phyloP scores from a whole-genome alignment of 2,113 vertebrate genomes.

The Calidris pugnax region DNA sequence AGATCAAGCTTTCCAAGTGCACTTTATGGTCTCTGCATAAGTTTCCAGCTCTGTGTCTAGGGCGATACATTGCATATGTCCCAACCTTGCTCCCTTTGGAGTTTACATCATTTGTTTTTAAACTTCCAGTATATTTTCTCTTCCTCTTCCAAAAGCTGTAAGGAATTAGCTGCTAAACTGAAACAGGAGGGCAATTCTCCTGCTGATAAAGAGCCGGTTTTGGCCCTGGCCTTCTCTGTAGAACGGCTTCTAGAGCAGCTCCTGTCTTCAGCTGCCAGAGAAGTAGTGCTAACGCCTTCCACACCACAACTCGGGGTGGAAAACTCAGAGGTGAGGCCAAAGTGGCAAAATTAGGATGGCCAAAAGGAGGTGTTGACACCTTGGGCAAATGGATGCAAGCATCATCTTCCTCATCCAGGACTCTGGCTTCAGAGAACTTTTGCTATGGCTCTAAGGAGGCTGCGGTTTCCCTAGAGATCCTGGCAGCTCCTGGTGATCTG shows the following conservation, averaged over 20 bases:
- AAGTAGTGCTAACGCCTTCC: background rate
- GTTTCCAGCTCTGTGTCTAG: constrained; percentile 67
- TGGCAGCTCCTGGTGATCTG: background rate
- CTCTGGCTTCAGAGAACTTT: background rate
- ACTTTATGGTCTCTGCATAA: constrained; percentile 51
- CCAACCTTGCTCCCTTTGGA: constrained; percentile 60
- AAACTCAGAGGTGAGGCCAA: background rate
- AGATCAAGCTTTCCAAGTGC: constrained; percentile 59
- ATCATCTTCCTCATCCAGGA: background rate
- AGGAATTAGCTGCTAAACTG: constrained; percentile 64
- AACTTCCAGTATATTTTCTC: constrained; percentile 59
- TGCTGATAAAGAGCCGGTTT: constrained; percentile 35
- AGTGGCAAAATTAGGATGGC: background rate
- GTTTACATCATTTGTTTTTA: constrained; percentile 81
- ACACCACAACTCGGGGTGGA: background rate
- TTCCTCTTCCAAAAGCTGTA: constrained; percentile 63
- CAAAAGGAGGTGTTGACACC: background rate
- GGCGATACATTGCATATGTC: constrained; percentile 55
- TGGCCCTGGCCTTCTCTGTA: background rate
- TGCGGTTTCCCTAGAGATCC: background rate
- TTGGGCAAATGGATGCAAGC: background rate
- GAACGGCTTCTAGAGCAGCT: background rate
- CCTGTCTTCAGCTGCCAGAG: background rate
- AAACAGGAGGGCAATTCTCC: constrained; percentile 49
- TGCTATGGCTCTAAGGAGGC: background rate